Percentiles rank a stretch among this genome's conserved stretches.
Conservation (phyloP, 2,888 invertebrate genomes). For the Neoitamus cyanurus region DNA sequence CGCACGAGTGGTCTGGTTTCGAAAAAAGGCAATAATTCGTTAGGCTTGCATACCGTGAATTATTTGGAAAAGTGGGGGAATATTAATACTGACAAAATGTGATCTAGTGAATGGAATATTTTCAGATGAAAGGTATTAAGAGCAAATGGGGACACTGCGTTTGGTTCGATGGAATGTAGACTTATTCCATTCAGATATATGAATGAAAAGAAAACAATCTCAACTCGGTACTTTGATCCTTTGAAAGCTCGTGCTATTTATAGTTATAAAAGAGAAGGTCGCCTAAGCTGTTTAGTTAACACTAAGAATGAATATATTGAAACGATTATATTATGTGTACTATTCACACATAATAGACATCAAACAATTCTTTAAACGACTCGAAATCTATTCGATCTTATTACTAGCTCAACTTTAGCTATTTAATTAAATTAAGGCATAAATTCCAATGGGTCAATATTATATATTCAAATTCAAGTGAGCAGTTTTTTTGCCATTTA, state of each 20-base stretch:
- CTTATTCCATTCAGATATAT: not conserved
- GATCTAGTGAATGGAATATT: not conserved
- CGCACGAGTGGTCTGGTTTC: not conserved
- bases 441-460: no score
- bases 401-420: no score
- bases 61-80: not conserved
- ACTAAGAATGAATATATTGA: not conserved
- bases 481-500: no score
- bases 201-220: not conserved
- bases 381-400: no score
- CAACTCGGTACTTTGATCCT: not conserved
- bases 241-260: not conserved
- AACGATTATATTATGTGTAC: not conserved
- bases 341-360: not conserved
- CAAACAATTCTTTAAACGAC: not conserved
- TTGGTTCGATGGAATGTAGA: not conserved
- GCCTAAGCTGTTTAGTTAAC: not conserved
- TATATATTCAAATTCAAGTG: no score
- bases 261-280: not conserved
- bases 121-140: not conserved
- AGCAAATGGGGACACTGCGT: not conserved
- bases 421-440: no score
- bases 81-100: not conserved
- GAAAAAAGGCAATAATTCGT: not conserved
- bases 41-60: not conserved